phyloP scores from a whole-genome alignment of 2,888 invertebrate species.

The Ditylenchus weischeri region DNA sequence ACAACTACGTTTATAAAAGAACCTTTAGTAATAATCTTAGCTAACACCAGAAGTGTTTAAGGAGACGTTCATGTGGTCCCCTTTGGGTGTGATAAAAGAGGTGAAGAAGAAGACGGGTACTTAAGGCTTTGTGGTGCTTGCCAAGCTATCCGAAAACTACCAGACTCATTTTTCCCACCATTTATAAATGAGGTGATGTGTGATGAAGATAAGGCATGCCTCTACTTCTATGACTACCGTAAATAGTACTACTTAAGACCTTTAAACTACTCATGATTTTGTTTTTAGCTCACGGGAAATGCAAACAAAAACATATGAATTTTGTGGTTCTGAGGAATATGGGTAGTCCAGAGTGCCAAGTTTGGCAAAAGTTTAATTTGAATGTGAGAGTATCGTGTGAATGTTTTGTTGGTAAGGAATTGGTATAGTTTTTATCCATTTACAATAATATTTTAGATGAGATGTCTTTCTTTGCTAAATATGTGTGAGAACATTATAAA shows the following conservation, averaged over 20 bases:
- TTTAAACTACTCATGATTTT: no score
- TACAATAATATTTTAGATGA: constrained; percentile 41
- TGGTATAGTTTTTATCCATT: no score
- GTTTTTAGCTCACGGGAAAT: constrained; percentile 59
- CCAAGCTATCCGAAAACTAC: constrained; percentile 55
- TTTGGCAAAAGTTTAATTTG: constrained; percentile 58
- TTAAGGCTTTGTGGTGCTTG: constrained; percentile 58
- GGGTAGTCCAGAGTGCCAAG: constrained; percentile 56
- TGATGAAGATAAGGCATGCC: constrained; percentile 58
- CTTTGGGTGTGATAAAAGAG: constrained; percentile 58
- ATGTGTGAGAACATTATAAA: constrained; percentile 45
- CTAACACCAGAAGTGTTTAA: constrained; percentile 17
- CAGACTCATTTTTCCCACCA: constrained; percentile 59
- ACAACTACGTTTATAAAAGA: no score
- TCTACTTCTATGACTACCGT: constrained; percentile 53
- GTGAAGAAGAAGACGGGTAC: constrained; percentile 58
- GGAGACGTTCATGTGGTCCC: constrained; percentile 58
- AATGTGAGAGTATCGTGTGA: constrained; percentile 59
- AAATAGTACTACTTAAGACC: constrained; percentile 16
- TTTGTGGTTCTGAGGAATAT: constrained; percentile 58
- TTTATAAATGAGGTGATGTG: constrained; percentile 59
- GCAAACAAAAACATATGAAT: constrained; percentile 59
- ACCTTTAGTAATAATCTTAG: background rate
- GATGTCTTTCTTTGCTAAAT: constrained; percentile 59
- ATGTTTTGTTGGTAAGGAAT: constrained; percentile 56